A percentile compares a stretch with the other conserved stretches of the same genome.
phyloP scores from a whole-genome alignment of 2,113 vertebrate species.

The Athene cunicularia region DNA sequence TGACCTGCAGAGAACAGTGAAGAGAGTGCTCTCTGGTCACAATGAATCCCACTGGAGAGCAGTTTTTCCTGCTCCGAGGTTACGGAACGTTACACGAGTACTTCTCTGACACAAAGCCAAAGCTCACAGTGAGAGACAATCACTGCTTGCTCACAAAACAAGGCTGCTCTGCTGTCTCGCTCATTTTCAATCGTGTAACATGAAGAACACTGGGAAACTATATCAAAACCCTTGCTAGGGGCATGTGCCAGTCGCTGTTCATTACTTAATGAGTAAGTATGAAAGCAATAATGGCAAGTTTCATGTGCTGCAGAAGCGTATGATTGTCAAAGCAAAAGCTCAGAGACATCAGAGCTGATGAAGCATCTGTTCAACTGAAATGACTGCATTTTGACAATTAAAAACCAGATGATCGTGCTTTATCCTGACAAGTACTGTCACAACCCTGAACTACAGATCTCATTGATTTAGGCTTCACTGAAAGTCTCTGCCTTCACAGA shows the following conservation, averaged over 20 bases:
- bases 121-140: not conserved
- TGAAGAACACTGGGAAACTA: not conserved
- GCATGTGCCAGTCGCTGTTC: not conserved
- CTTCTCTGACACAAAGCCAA: not conserved
- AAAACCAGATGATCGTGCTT: not conserved
- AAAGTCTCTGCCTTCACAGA: not conserved
- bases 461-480: not conserved
- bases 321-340: slow-evolving; percentile 2
- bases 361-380: not conserved
- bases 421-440: slow-evolving; percentile 13
- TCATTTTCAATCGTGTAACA: not conserved
- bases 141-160: fast-evolving
- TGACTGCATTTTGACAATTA: not conserved
- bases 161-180: not conserved
- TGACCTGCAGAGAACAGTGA: not conserved
- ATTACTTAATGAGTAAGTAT: not conserved
- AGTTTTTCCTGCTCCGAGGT: not conserved
- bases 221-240: not conserved
- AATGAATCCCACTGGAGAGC: not conserved
- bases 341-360: not conserved
- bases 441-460: not conserved
- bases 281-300: not conserved
- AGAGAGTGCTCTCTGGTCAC: not conserved
- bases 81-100: not conserved
- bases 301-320: fast-evolving